A percentile compares a stretch with the other conserved stretches of the same genome.
These are phyloP conservation scores for Gymnopithys bicolor DNA, from an alignment of 2,797 vertebrate genomes.

Conservation along the genomic window DNA sequence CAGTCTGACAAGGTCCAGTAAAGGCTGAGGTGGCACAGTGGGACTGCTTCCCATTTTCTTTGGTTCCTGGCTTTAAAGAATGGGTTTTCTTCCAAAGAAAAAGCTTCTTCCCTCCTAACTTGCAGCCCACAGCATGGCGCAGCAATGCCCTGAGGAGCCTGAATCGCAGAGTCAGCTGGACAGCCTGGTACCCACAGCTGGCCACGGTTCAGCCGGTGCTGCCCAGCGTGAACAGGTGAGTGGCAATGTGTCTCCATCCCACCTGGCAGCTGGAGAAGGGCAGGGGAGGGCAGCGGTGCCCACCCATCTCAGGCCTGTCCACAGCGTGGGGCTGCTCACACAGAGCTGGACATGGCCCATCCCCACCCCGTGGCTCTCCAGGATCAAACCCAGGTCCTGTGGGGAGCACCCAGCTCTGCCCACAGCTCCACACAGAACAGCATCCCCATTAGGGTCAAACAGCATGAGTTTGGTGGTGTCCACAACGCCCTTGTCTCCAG, in stretches of 20 bases:
- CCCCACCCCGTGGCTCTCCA: background rate
- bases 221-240: fast-evolving
- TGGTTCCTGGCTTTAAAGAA: background rate
- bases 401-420: background rate
- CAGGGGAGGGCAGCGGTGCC: background rate
- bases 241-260: fast-evolving
- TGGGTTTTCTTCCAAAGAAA: background rate
- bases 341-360: background rate
- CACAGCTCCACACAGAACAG: fast-evolving
- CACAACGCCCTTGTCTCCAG: background rate
- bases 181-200: background rate
- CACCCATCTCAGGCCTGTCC: fast-evolving
- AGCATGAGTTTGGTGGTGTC: background rate
- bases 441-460: background rate
- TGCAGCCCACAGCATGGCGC: fast-evolving
- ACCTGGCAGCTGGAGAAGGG: background rate
- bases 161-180: background rate
- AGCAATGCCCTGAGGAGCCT: background rate
- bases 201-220: fast-evolving
- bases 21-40: background rate
- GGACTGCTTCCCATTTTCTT: background rate
- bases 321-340: fast-evolving
- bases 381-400: background rate
- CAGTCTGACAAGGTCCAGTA: background rate
- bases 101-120: background rate